Evolutionary conservation across 2,888 invertebrate species (phyloP), one percentile per base, ranked within the genome.

Genomic region (Bedellia somnulentella): DNA sequence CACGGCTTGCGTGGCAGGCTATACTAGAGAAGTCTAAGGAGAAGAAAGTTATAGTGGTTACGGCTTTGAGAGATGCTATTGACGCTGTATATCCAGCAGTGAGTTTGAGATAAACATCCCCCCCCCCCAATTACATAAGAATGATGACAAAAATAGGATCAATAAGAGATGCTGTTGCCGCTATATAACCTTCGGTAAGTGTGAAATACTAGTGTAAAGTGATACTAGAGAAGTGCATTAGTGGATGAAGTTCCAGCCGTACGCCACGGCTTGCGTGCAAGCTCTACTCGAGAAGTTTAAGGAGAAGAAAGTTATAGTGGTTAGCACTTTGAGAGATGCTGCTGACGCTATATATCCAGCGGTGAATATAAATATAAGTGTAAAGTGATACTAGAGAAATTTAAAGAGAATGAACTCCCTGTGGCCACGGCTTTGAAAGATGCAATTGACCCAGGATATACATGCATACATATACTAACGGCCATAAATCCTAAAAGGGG

Each of bases 11-110:
- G 70, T 92, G 1, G n/a, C 80, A 88, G 5, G 75, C 87, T 0
- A 78, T 96, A 29, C 62, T 99, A 17, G 97, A 98, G 47, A 99
- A 98, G 64, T 98, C 98, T 53, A 95, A 95, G 50, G 98, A 99
- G 61, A 98, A 96, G 77, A 99, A 99, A 50, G 79, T 86, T 2
- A 88, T 85, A 49, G 96, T 98, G 1, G 93, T 98, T 0, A 57
- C 81, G 2, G 88, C 92, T 0, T 66, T 99, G 25, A 76, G 92
- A 31, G 96, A 97, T 35, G 91, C 94, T 4, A 86, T 91, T 13
- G 98, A 98, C 68, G 91, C 90, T 21, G 83, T 93, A 38, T 95
- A 87, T 57, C 78, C 82, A 30, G 80, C 85, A 44, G 89, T 91
- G 57, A 80, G 81, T 79, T 26, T 29, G 18, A 18, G 18, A n/a